Percentiles rank a stretch among this genome's conserved stretches.
phyloP scores from a whole-genome alignment of 2,888 invertebrate species.

The Drosophila meridionalis region DNA sequence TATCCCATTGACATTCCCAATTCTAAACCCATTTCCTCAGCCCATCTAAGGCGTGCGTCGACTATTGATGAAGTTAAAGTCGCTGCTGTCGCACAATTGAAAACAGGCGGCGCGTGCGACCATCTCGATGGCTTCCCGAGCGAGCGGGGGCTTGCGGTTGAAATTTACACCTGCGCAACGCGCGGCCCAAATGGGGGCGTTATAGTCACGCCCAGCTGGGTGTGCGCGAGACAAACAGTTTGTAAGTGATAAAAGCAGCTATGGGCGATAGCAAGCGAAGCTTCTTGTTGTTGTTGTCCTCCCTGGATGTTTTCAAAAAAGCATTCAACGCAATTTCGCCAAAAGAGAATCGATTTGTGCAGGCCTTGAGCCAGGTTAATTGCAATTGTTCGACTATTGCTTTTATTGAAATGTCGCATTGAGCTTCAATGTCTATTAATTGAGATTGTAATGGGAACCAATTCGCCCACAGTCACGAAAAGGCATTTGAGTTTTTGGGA shows the following conservation, averaged over 20 bases:
- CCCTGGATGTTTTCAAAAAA: constrained; percentile 1
- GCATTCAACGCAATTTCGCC: constrained; percentile 7
- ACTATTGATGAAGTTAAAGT: constrained; percentile 63
- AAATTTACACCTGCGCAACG: constrained; percentile 61
- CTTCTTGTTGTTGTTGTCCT: no score
- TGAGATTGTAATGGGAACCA: neutral
- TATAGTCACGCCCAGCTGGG: neutral
- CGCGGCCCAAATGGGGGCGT: neutral
- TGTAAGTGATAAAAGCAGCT: constrained; percentile 29
- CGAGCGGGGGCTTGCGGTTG: constrained; percentile 44
- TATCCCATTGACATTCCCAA: neutral
- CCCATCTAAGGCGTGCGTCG: constrained; percentile 44
- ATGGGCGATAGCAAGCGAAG: neutral
- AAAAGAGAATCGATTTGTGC: neutral
- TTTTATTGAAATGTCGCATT: neutral
- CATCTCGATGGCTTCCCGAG: constrained; percentile 45
- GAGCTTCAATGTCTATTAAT: neutral
- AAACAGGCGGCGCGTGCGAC: constrained; percentile 62
- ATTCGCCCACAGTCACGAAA: neutral
- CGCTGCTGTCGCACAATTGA: constrained; percentile 48
- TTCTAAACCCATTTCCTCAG: constrained; percentile 6
- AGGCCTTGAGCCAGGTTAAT: neutral
- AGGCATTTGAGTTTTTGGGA: neutral
- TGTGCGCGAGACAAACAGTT: constrained; percentile 15
- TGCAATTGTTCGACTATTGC: neutral